Conservation (phyloP, 2,113 vertebrate genomes). For the Chiloscyllium plagiosum region DNA sequence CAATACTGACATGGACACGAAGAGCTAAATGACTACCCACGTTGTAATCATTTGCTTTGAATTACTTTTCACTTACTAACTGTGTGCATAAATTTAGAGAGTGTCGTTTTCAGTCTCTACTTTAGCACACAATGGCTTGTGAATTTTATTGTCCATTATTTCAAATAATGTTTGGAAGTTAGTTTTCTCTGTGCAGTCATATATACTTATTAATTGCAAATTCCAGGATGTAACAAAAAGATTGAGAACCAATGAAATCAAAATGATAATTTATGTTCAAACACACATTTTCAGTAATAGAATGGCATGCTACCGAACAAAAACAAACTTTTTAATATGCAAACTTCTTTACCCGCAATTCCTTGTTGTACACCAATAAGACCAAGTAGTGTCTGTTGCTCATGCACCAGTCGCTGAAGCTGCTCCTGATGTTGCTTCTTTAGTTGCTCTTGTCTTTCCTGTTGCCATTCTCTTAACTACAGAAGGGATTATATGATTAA, state of each 20-base stretch:
- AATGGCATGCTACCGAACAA: neutral
- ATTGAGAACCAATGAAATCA: neutral
- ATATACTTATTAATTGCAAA: neutral
- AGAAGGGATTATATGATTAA: neutral
- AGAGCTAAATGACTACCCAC: too few species aligned
- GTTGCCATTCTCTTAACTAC: constrained; percentile 82
- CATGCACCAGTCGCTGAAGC: constrained; percentile 71
- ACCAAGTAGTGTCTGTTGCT: constrained; percentile 70
- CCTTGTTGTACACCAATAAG: constrained; percentile 53
- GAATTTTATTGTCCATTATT: neutral
- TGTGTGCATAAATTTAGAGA: neutral
- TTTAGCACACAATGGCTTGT: neutral
- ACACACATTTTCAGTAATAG: neutral
- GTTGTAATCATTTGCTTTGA: neutral
- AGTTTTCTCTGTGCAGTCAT: neutral
- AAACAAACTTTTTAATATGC: neutral
- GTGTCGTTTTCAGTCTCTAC: neutral
- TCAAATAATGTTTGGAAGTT: neutral
- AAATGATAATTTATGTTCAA: neutral
- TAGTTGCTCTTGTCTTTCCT: constrained; percentile 81
- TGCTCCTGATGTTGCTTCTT: constrained; percentile 80
- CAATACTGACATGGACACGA: neutral
- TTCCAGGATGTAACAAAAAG: neutral
- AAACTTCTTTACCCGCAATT: constrained; percentile 48
- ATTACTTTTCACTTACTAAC: neutral